Conservation (phyloP, 2,113 vertebrate species). For the Ciconia stormi region DNA sequence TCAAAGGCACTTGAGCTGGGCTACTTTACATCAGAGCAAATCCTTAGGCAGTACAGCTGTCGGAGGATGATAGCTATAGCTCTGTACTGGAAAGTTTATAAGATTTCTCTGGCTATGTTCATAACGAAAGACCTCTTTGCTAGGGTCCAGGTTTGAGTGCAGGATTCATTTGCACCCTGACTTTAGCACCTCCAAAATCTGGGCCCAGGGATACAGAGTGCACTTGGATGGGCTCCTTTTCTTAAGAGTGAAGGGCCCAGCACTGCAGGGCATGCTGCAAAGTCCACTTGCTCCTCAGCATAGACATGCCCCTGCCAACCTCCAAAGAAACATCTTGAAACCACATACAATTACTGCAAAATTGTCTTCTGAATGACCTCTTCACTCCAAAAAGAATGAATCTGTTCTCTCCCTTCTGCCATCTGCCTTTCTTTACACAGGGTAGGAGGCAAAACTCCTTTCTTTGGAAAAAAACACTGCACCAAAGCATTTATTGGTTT, state of each 20-base stretch:
- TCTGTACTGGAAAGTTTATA: not conserved
- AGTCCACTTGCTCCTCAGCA: not conserved
- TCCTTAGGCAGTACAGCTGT: not conserved
- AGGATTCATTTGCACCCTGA: not conserved
- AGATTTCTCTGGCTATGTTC: not conserved
- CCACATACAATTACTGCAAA: not conserved
- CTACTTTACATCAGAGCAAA: not conserved
- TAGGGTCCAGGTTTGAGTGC: not conserved
- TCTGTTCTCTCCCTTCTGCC: not conserved
- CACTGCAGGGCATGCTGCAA: not conserved
- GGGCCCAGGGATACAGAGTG: not conserved
- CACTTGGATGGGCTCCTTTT: not conserved
- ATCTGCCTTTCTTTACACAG: not conserved
- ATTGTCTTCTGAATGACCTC: not conserved
- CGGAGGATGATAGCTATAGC: not conserved
- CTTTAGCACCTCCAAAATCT: not conserved
- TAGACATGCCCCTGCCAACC: not conserved
- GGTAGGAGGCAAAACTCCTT: not conserved
- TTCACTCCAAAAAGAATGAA: not conserved
- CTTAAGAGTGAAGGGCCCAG: not conserved
- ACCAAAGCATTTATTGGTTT: not conserved
- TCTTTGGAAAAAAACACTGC: not conserved
- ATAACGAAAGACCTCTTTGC: not conserved
- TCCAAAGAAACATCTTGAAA: not conserved
- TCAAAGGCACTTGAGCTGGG: not conserved